Evolutionary conservation across 2,113 vertebrate genomes (phyloP).

Genomic region (Esox niger): DNA sequence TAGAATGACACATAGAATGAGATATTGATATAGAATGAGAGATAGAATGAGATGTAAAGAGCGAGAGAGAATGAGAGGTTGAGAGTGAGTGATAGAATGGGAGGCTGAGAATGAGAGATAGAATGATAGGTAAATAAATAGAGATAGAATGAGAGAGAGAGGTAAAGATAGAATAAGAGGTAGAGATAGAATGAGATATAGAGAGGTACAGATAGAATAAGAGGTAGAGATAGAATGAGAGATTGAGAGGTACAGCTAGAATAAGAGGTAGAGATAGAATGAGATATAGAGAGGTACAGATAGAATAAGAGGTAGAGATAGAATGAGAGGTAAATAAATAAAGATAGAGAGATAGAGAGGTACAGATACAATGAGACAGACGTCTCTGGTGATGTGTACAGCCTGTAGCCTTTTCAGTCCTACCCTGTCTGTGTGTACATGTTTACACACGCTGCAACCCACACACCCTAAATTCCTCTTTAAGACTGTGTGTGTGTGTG

Average conservation of each 20-base stretch:
- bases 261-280: background rate
- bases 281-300: background rate
- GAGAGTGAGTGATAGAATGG: background rate
- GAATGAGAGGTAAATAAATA: background rate
- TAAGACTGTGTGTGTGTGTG: background rate
- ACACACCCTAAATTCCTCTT: slow-evolving; percentile 14
- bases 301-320: background rate
- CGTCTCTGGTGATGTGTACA: background rate
- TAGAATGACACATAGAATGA: background rate
- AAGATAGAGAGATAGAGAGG: background rate
- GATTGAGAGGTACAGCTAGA: background rate
- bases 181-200: background rate
- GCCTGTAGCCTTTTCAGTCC: no score
- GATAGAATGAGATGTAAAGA: no score
- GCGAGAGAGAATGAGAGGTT: no score
- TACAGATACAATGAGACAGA: background rate
- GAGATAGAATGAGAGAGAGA: background rate
- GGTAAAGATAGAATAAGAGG: background rate
- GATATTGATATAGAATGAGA: background rate
- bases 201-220: background rate
- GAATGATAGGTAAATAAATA: background rate
- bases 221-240: background rate
- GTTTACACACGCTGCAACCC: slow-evolving; percentile 13
- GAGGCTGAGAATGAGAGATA: no score
- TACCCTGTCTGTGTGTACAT: slow-evolving; percentile 5